Conservation (phyloP, 2,797 vertebrate genomes). For the Alca torda region DNA sequence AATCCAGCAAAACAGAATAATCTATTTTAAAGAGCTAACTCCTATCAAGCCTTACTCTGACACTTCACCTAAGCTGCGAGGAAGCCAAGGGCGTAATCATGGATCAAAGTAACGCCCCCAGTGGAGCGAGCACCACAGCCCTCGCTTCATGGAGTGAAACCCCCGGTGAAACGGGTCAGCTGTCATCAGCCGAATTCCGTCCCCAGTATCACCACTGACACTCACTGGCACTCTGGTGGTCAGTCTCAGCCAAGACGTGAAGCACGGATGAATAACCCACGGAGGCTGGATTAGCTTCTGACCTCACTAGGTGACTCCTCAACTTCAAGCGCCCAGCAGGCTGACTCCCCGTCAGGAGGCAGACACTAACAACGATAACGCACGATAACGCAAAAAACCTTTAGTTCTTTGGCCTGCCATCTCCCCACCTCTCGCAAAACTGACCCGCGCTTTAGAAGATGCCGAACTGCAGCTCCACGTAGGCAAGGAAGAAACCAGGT, state of each 20-base stretch:
- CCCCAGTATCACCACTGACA: not conserved
- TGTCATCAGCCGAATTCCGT: not conserved
- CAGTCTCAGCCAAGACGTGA: not conserved
- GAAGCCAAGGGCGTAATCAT: not conserved
- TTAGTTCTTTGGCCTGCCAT: not conserved
- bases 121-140: not conserved
- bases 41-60: not conserved
- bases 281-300: not conserved
- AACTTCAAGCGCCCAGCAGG: not conserved
- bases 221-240: not conserved
- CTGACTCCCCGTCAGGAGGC: not conserved
- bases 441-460: not conserved
- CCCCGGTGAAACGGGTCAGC: not conserved
- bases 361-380: not conserved
- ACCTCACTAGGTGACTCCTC: not conserved
- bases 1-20: slow-evolving; percentile 2
- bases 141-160: accelerated
- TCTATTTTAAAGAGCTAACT: not conserved
- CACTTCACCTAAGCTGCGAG: not conserved
- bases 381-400: not conserved
- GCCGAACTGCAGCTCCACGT: not conserved
- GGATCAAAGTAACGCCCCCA: not conserved
- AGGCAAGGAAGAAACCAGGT: not conserved
- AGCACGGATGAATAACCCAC: not conserved
- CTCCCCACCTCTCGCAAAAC: not conserved